Evolutionary conservation across 1,140 invertebrate species (phyloP), one percentile per base, ranked within the genome.

Genomic region (Listronotus oregonensis): DNA sequence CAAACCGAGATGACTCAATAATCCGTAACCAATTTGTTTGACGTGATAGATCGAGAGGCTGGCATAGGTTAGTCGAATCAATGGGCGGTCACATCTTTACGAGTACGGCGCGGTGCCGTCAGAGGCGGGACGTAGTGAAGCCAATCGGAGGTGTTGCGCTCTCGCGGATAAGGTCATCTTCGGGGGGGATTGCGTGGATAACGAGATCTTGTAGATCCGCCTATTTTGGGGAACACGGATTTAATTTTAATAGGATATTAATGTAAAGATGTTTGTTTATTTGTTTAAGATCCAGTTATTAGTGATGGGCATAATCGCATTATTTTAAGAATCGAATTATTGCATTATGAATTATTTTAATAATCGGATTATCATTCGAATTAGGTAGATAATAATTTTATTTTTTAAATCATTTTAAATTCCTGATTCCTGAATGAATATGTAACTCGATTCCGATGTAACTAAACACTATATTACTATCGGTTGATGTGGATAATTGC

Each of bases 71-170:
- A 58, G 43, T 42, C 21, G 18, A 32, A 32, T 58, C 56, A 43
- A 58, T 46, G 56, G 56, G 56, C 56, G 56, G 56, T 46, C 56
- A 31, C 56, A 58, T 21, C 43, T 42, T 58, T 42, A 58, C 56
- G 42, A 58, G 56, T 58, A 47, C 56, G 43, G 17, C 43, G 56
- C 7, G 27, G 43, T 47, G 56, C 56, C 56, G 56, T 31, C 27
- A 58, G 43, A 47, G 56, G 56, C 56, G 56, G 18, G 56, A 44
- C 56, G 31, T 18, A 15, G 43, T 27, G 15, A 37, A 40, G 43
- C 56, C 56, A 58, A 58, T 58, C 56, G n/a, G 18, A 34, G 21
- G 42, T 47, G 56, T 17, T 32, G 42, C 56, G 17, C 27, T 58
- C 31, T 18, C 18, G 42, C 18, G 43, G 56, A 58, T 46, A 34